Percentiles rank a stretch among this genome's conserved stretches.
These are phyloP conservation scores for Thermophis baileyi DNA, from an alignment of 2,113 vertebrate genomes.

Conservation along the genomic window DNA sequence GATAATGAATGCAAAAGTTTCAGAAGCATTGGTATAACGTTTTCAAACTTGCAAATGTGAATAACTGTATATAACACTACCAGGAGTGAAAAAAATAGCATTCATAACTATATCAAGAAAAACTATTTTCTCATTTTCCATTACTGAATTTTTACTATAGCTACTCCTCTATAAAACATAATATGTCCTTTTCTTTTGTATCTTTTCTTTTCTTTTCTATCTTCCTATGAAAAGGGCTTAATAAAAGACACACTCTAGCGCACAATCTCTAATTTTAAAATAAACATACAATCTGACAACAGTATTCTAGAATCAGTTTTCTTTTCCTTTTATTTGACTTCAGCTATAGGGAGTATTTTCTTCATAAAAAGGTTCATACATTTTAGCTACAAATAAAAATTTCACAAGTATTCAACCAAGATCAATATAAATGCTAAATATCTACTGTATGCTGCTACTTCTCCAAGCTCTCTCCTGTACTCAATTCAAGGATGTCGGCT, in stretches of 20 bases:
- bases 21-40: not conserved
- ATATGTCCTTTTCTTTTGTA: not conserved
- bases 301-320: slow-evolving; percentile 32
- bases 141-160: not conserved
- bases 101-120: not conserved
- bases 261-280: slow-evolving; percentile 42
- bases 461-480: slow-evolving; percentile 73
- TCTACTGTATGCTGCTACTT: slow-evolving; percentile 79
- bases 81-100: not conserved
- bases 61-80: not conserved
- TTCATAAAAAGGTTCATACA: slow-evolving; percentile 70
- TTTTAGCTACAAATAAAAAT: slow-evolving; percentile 77
- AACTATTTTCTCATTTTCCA: not conserved
- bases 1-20: not conserved
- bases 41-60: not conserved
- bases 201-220: not conserved
- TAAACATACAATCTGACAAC: slow-evolving; percentile 20
- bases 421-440: slow-evolving; percentile 79
- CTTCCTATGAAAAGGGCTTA: slow-evolving; percentile 12
- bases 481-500: slow-evolving; percentile 75
- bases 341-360: slow-evolving; percentile 27
- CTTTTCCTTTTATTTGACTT: slow-evolving; percentile 38
- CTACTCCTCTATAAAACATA: not conserved
- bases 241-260: slow-evolving; percentile 24
- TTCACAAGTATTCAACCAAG: slow-evolving; percentile 69